A percentile compares a stretch with the other conserved stretches of the same genome.
These are phyloP conservation scores for Astreopora myriophthalma DNA, from an alignment of 64 coral and sea anemone genomes.

Conservation along the genomic window DNA sequence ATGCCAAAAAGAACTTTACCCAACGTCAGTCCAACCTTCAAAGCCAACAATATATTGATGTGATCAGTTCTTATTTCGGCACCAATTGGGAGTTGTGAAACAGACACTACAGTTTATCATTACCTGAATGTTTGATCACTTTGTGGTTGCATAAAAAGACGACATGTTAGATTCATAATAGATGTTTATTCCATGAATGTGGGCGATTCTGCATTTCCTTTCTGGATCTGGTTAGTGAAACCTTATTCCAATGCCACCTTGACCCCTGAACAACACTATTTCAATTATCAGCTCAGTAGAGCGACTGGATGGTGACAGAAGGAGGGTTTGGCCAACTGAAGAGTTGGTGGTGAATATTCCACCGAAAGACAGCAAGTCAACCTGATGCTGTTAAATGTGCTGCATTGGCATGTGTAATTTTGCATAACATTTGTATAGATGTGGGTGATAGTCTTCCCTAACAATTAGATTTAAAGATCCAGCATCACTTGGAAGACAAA, in stretches of 20 bases:
- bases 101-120: no score
- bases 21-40: no score
- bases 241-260: background rate
- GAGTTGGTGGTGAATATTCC: conserved; percentile 14
- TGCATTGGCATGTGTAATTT: conserved; percentile 19
- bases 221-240: conserved; percentile 13
- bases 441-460: background rate
- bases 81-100: no score
- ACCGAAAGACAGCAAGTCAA: background rate
- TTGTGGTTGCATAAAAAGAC: no score
- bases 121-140: no score
- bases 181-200: conserved; percentile 5
- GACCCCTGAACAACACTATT: background rate
- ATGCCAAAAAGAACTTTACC: no score
- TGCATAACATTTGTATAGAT: conserved; percentile 15
- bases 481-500: background rate
- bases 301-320: conserved; percentile 4
- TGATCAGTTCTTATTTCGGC: no score
- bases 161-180: no score
- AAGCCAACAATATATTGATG: no score
- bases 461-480: background rate
- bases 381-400: background rate
- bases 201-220: conserved; percentile 35
- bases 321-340: conserved; percentile 26
- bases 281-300: background rate